phyloP scores from a whole-genome alignment of 2,888 invertebrate species.

The Odontocolon sp. region DNA sequence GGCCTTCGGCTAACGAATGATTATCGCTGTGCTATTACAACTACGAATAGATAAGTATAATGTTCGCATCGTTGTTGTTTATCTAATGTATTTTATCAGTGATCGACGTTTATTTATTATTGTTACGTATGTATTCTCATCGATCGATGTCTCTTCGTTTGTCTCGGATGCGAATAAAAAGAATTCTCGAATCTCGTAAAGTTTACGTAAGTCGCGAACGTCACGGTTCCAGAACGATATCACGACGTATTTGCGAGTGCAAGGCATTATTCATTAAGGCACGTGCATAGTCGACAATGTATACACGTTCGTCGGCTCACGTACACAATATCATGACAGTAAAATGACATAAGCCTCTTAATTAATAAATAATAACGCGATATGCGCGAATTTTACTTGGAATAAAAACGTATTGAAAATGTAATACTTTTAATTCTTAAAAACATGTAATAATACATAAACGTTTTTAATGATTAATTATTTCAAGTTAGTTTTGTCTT shows the following conservation, averaged over 20 bases:
- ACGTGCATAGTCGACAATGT: slow-evolving; percentile 60
- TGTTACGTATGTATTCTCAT: slow-evolving; percentile 5
- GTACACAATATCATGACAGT: slow-evolving; percentile 31
- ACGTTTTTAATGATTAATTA: too few relatives aligned
- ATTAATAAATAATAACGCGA: slow-evolving; percentile 33
- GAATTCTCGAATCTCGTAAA: neutral
- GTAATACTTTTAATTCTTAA: neutral
- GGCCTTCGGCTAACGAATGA: slow-evolving; percentile 29
- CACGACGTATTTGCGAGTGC: slow-evolving; percentile 53
- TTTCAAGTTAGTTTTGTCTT: too few relatives aligned
- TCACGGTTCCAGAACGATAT: slow-evolving; percentile 54
- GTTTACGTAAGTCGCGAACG: slow-evolving; percentile 56
- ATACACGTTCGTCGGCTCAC: slow-evolving; percentile 34
- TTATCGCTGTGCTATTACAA: slow-evolving; percentile 21
- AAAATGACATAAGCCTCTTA: slow-evolving; percentile 2
- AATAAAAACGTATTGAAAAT: neutral
- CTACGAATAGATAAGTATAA: slow-evolving; percentile 27
- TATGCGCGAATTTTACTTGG: neutral
- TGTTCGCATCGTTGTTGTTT: slow-evolving; percentile 33
- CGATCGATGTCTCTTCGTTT: neutral
- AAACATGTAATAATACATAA: neutral
- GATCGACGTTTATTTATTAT: slow-evolving; percentile 42
- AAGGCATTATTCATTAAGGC: slow-evolving; percentile 60
- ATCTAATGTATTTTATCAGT: slow-evolving; percentile 43
- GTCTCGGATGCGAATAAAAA: neutral